phyloP scores from a whole-genome alignment of 2,888 invertebrate species.

The Campaea margaritaria region DNA sequence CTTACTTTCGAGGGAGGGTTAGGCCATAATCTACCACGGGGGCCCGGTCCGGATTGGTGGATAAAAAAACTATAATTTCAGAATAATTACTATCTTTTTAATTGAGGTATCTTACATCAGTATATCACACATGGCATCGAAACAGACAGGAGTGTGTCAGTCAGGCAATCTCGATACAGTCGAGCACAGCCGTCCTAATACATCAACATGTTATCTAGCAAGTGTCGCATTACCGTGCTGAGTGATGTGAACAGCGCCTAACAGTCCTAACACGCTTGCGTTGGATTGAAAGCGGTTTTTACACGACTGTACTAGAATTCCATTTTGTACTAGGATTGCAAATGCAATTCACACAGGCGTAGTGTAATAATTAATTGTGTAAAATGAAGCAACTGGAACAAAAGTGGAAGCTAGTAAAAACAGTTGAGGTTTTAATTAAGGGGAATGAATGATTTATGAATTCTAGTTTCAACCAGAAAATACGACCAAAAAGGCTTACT shows the following conservation, averaged over 20 bases:
- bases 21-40: no score
- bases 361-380: constrained; percentile 18
- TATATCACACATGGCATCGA: neutral
- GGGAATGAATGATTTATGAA: no score
- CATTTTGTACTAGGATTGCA: constrained; percentile 43
- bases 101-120: no score
- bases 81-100: no score
- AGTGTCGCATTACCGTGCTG: constrained; percentile 10
- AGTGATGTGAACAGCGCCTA: constrained; percentile 26
- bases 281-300: constrained; percentile 26
- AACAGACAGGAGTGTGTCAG: neutral
- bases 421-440: neutral
- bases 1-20: no score
- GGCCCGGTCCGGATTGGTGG: no score
- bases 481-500: no score
- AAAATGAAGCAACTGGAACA: constrained; percentile 9
- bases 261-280: constrained; percentile 21
- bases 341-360: constrained; percentile 34
- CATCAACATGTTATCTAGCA: constrained; percentile 3
- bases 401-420: constrained; percentile 6
- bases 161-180: constrained; percentile 1
- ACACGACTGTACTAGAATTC: constrained; percentile 38
- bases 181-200: constrained; percentile 1
- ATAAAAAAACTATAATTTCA: no score
- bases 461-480: no score